A percentile compares a stretch with the other conserved stretches of the same genome.
phyloP scores from a whole-genome alignment of 2,797 vertebrate genomes.

The Fundulus diaphanus region DNA sequence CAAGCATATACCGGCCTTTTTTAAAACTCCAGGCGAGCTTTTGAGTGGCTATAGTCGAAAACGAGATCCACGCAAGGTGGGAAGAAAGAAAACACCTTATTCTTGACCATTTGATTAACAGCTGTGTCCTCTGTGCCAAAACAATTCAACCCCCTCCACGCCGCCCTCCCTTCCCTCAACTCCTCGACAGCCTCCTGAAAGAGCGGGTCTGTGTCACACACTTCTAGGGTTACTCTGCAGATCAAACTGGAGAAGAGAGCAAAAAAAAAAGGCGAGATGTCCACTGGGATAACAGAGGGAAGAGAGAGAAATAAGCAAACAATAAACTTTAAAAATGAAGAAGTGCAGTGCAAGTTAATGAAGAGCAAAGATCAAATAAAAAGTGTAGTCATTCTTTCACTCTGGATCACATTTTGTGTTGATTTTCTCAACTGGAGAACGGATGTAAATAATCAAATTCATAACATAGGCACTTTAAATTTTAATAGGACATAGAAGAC shows the following conservation, averaged over 20 bases:
- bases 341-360: conserved; percentile 30
- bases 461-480: no score
- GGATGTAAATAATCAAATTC: no score
- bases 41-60: conserved; percentile 62
- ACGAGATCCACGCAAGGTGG: conserved; percentile 65
- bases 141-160: conserved; percentile 37
- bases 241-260: conserved; percentile 71
- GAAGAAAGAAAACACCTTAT: conserved; percentile 78
- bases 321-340: conserved; percentile 21
- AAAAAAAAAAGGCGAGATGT: conserved; percentile 71
- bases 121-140: conserved; percentile 76
- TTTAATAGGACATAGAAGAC: no score
- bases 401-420: not conserved
- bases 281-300: conserved; percentile 64
- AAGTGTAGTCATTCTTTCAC: not conserved
- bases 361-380: conserved; percentile 5
- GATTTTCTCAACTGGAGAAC: no score
- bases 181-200: conserved; percentile 65
- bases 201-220: conserved; percentile 80
- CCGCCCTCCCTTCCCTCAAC: conserved; percentile 24
- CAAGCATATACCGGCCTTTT: conserved; percentile 71
- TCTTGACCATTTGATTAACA: conserved; percentile 85
- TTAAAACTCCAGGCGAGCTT: conserved; percentile 41
- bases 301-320: conserved; percentile 50
- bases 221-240: conserved; percentile 82